Evolutionary conservation across 2,797 vertebrate genomes (phyloP).

Genomic region (Neosilurus mollespiculum): DNA sequence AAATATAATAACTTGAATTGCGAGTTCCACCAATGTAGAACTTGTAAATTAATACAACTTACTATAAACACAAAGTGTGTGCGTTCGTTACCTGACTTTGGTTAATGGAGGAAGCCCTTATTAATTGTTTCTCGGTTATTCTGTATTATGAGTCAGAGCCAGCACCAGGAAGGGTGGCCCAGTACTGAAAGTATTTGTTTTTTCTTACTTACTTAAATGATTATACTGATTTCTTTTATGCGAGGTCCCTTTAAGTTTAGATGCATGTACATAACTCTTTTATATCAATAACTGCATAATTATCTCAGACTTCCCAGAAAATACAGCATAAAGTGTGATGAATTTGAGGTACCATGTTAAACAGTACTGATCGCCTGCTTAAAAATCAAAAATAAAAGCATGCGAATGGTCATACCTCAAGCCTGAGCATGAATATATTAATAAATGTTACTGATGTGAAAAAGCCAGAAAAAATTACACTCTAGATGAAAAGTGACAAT

Average conservation of each 20-base stretch:
- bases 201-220: not conserved
- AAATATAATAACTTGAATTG: too few relatives aligned
- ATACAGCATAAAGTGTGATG: not conserved
- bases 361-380: not conserved
- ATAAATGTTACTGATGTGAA: conserved; percentile 23
- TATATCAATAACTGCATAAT: not conserved
- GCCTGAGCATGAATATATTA: conserved; percentile 27
- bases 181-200: not conserved
- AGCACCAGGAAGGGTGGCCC: not conserved
- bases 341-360: conserved; percentile 17
- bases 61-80: not conserved
- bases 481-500: conserved; percentile 8
- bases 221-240: not conserved
- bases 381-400: not conserved
- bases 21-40: too few relatives aligned
- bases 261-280: not conserved
- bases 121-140: not conserved
- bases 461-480: conserved; percentile 28
- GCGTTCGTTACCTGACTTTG: not conserved
- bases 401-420: conserved; percentile 25
- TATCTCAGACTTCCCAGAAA: not conserved
- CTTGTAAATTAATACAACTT: not conserved
- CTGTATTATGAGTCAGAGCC: not conserved
- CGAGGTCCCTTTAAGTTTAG: not conserved
- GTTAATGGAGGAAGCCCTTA: not conserved